Evolutionary conservation across 1,140 invertebrate species (phyloP), one percentile per base, ranked within the genome.

Genomic region (Pomacea maculata): DNA sequence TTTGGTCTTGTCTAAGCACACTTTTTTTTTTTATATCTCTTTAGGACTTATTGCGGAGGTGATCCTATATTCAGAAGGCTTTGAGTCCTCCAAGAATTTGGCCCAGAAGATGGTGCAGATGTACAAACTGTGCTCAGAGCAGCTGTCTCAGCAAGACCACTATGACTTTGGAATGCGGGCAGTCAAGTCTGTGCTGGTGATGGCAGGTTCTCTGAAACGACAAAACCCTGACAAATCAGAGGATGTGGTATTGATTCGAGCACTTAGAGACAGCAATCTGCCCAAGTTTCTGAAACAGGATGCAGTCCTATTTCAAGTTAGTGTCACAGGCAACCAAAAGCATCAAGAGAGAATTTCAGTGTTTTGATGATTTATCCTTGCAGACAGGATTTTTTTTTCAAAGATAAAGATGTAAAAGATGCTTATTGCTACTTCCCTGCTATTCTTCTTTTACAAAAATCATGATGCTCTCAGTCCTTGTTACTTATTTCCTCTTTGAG

Each of bases 91-190:
- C 4, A 97, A 96, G 89, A 93, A 93, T 6, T 92, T 98, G 25
- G 95, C 96, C 0, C 94, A 95, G 82, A 98, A 98, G 90, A 97
- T 98, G 95, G 95, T 96, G 0, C 94, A 97, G 87, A 96, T 97
- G 94, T 98, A 98, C 89, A 96, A 96, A 86, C 92, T 98, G 9
- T 97, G 96, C 83, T 96, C 95, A 85, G 96, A 98, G 91, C 96
- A 97, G 90, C 92, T 98, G 0, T 97, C 96, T 1, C 96, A 97
- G 83, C 96, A 97, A 90, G 96, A 97, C 90, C 96, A 97, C 88
- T 98, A 98, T 85, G 97, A 98, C 91, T 98, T 97, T 88, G 91
- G 96, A 68, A 97, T 97, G 96, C 93, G 96, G 94, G 96, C 82
- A 83, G 95, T 92, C 25, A 92, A 92, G 81, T 92, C 91, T 29